Evolutionary conservation across 2,888 invertebrate genomes (phyloP), one percentile per base, ranked within the genome.

Genomic region (Orchestes rusci): DNA sequence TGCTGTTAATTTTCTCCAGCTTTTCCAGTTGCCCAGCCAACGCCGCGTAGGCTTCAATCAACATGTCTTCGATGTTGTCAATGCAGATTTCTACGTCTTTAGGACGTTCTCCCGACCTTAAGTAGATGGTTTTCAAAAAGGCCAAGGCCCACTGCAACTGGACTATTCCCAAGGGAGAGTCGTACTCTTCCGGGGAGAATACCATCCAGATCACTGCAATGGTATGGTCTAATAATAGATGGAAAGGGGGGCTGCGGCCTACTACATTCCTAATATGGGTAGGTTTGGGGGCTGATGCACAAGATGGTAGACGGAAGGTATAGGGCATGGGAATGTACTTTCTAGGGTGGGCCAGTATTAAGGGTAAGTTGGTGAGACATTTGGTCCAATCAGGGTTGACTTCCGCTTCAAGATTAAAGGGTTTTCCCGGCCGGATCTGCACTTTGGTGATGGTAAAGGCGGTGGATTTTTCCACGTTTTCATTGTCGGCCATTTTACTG

Each of bases 131-230:
- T 32, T 64, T 57, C 10, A 71, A 45, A 50, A 70, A 70, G 20
- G 58, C 59, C 16, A 67, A 53, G 1, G 69, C 69, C 70, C 70
- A 71, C 38, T 69, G 68, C 16, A 71, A 52, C 46, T 70, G 69
- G n/a, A 59, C 62, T 33, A 70, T 68, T 20, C 70, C 69, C 63
- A 48, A 32, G 2, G 55, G 54, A 30, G 54, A 53, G 20, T 53
- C 48, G 33, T 54, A 56, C 30, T 56, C 47, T 34, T 52, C 38
- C 48, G 52, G 13, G 16, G 62, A 62, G 54, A 69, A 70, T 18
- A 70, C 48, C 45, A 60, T 58, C 70, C 70, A 71, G 37, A 70
- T 58, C 2, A 70, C 70, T 1, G 69, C 67, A 13, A 71, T 60
- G 1, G 67, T 57, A 46, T 71, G 70, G 51, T 71, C 70, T 16